Evolutionary conservation across 2,888 invertebrate genomes (phyloP), one percentile per base, ranked within the genome.

Genomic region (Atrina japonica): DNA sequence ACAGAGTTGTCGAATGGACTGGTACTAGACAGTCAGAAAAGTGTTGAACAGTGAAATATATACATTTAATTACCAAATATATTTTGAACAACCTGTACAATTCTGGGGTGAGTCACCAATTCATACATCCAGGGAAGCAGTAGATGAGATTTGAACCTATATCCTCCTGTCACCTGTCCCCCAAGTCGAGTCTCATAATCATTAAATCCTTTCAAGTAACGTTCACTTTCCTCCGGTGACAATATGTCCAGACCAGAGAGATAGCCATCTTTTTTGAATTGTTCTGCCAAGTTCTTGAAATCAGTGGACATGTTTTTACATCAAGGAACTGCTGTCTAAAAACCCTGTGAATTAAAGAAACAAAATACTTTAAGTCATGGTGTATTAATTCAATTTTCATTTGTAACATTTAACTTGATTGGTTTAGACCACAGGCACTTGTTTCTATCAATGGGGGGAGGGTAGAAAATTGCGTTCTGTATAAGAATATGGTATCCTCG

Each of bases 51-150:
- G n/a, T n/a, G n/a, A n/a, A n/a, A n/a, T n/a, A n/a, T n/a, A n/a
- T n/a, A n/a, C n/a, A n/a, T n/a, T n/a, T 43, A 58, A 67, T 58
- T 63, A 77, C 77, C 77, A 59, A 74, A 68, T 68, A 77, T 61
- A 52, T 66, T 55, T 63, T 58, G 63, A 0, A 77, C 77, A 23
- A 73, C 43, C 16, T 72, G 59, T n/a, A 77, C 18, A 45, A 77
- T 75, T 43, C 73, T 77, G 1, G 77, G 77, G 43, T 77, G 77
- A 5, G 69, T 77, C 14, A 70, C 71, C 6, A 77, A 55, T 43
- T 75, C 40, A 43, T 75, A 27, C 75, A 77, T 75, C 77, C 75
- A 75, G 18, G 77, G 77, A 35, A 77, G 47, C 18, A 77, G 23
- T 7, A 77, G 63, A 55, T 77, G 77, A 6, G 75, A 49, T 60